Conservation (phyloP, 1,140 invertebrate species). For the Eufriesea mexicana region DNA sequence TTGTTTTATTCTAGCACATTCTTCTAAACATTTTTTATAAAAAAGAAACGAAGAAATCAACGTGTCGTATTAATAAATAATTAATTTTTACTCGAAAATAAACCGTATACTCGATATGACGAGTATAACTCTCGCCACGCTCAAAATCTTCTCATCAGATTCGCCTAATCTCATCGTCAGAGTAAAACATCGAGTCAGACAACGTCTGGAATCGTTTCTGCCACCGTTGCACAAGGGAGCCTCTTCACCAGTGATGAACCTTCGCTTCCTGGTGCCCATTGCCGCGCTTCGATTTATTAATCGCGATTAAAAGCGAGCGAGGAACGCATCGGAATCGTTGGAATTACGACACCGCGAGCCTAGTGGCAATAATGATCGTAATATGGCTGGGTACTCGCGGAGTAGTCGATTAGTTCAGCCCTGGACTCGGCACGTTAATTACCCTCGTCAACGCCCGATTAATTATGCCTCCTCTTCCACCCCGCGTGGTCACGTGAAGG, state of each 20-base stretch:
- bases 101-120: too few species aligned
- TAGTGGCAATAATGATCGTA: conserved; percentile 13
- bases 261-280: neutral
- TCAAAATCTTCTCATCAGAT: neutral
- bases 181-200: neutral
- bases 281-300: conserved; percentile 19
- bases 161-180: neutral
- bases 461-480: conserved; percentile 26
- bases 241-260: neutral
- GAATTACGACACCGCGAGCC: conserved; percentile 23
- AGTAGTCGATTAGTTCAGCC: conserved; percentile 65
- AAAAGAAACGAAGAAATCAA: too few species aligned
- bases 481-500: neutral
- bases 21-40: too few species aligned
- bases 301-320: neutral
- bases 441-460: conserved; percentile 52
- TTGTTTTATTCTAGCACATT: too few species aligned
- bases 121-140: too few species aligned
- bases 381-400: conserved; percentile 22
- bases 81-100: too few species aligned
- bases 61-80: too few species aligned
- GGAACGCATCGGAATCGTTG: conserved; percentile 10
- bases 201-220: neutral
- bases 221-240: too few species aligned
- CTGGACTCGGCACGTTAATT: conserved; percentile 66